Percentiles rank a stretch among this genome's conserved stretches.
Conservation (phyloP, 2,888 invertebrate species). For the Ophion ventricosus region DNA sequence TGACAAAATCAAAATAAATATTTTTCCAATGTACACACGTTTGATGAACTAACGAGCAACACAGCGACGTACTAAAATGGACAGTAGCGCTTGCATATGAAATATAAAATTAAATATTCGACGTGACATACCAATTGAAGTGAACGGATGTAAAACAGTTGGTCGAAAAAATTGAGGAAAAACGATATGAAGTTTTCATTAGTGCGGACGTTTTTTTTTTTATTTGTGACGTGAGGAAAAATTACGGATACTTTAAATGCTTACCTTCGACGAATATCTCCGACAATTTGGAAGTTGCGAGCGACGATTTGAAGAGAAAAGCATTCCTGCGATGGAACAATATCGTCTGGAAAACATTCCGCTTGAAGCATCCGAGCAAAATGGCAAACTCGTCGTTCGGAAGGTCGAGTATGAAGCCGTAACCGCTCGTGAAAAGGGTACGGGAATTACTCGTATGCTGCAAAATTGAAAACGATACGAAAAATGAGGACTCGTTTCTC, state of each 20-base stretch:
- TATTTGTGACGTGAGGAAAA: too few species aligned
- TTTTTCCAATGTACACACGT: too few species aligned
- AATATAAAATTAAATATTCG: too few species aligned
- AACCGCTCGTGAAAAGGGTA: slow-evolving; percentile 69
- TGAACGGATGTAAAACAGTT: too few species aligned
- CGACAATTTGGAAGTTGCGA: slow-evolving; percentile 54
- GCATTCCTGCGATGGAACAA: slow-evolving; percentile 74
- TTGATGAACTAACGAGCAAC: neutral
- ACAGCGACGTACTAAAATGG: too few species aligned
- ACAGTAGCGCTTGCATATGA: too few species aligned
- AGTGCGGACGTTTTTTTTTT: too few species aligned
- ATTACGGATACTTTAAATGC: neutral
- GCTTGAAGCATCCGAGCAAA: slow-evolving; percentile 70
- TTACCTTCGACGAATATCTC: slow-evolving; percentile 69
- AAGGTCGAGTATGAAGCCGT: slow-evolving; percentile 70
- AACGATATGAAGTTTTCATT: too few species aligned
- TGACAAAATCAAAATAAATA: neutral
- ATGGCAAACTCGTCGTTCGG: slow-evolving; percentile 74
- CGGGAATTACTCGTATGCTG: slow-evolving; percentile 70
- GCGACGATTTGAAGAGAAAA: slow-evolving; percentile 62
- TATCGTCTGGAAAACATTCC: slow-evolving; percentile 72
- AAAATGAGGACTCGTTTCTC: neutral
- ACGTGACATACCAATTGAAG: too few species aligned
- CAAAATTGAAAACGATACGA: slow-evolving; percentile 45
- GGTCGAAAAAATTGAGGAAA: too few species aligned